These are phyloP conservation scores for Lepidocolaptes lacrymiger DNA, from an alignment of 2,797 vertebrate genomes.

Conservation along the genomic window DNA sequence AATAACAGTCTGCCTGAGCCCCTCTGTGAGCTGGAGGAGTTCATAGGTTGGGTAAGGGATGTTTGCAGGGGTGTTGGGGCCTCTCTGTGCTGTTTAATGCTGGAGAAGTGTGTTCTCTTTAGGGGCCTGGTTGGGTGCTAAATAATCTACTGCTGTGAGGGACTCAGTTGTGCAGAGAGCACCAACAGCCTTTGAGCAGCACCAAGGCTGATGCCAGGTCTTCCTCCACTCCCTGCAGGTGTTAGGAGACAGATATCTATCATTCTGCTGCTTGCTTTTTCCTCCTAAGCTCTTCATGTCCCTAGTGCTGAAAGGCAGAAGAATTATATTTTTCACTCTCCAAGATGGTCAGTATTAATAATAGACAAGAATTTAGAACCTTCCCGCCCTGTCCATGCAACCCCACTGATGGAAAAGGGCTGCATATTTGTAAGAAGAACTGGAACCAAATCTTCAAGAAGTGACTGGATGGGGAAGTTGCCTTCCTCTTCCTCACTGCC, in stretches of 20 bases:
- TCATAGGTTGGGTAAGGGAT: too few species aligned
- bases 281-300: background rate
- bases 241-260: background rate
- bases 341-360: accelerated
- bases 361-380: background rate
- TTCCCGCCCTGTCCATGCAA: background rate
- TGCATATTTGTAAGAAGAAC: background rate
- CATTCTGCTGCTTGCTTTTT: background rate
- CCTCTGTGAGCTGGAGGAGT: background rate
- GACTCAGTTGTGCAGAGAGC: background rate
- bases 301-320: background rate
- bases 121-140: background rate
- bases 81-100: accelerated
- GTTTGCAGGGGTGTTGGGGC: accelerated
- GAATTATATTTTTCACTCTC: background rate
- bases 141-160: accelerated
- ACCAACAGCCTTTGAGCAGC: background rate
- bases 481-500: background rate
- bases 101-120: accelerated
- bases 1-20: background rate
- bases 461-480: background rate
- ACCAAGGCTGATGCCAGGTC: background rate
- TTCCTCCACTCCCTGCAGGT: background rate
- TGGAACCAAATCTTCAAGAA: background rate
- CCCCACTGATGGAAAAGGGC: background rate